Evolutionary conservation across 2,113 vertebrate species (phyloP), one percentile per base, ranked within the genome.

Genomic region (Alligator sinensis): DNA sequence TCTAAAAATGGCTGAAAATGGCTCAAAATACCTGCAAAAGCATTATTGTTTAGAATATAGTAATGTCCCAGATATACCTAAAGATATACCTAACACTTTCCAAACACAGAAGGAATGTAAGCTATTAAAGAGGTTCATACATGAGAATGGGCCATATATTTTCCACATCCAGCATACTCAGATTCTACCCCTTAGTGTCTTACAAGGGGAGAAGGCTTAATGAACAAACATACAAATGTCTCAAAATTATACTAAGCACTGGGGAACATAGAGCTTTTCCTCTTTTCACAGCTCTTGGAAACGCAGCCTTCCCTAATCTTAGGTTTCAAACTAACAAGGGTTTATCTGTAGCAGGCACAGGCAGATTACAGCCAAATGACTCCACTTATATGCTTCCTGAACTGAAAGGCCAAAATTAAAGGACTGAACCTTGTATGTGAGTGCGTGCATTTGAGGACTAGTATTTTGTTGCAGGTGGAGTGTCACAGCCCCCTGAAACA

Each of bases 141-240:
- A 47, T 64, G 13, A 6, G 4, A 34, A 63, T 17, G 58, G 4
- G 7, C 81, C 66, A 75, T 57, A 6, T n/a, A 94, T 47, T 47
- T 47, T 47, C 47, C 47, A 11, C 25, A 5, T 12, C 54, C 5
- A 25, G 24, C 3, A 0, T 10, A 2, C 22, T 4, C n/a, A 47
- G 11, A 79, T 34, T 11, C 59, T 2, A 4, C 54, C 81, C 25
- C 30, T 47, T 47, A 47, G 8, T 47, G 47, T 47, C 47, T 47
- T 47, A 47, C 47, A 47, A 47, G 59, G 81, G n/a, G 2, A 66
- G 6, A 9, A 81, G 28, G 25, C 10, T 5, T 87, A 61, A 30
- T 77, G 30, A 80, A 54, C 60, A 22, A 10, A 47, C 47, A 47
- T 47, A 47, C 47, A 47, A 47, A 47, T 47, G 47, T 47, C 47